phyloP scores from a whole-genome alignment of 2,797 vertebrate genomes.

The Leucoraja ocellata region DNA sequence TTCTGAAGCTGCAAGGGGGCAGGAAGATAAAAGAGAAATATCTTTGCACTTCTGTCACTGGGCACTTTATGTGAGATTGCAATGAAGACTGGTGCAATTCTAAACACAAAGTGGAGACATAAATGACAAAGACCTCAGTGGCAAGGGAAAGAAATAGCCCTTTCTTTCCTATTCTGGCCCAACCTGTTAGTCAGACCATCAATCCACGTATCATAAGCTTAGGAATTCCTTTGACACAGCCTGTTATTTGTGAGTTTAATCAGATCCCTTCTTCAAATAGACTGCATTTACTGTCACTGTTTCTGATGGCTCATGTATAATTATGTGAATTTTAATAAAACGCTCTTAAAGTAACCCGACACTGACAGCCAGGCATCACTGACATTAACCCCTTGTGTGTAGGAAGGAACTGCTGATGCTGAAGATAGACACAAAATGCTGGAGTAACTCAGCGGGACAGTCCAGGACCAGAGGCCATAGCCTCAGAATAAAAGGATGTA shows the following conservation, averaged over 20 bases:
- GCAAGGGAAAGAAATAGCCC: slow-evolving; percentile 70
- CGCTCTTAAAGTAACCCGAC: slow-evolving; percentile 62
- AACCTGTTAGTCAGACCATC: slow-evolving; percentile 68
- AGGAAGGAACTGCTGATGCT: too few species aligned
- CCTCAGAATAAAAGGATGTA: too few species aligned
- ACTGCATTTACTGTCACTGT: slow-evolving; percentile 58
- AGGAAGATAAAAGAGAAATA: background rate
- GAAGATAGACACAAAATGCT: too few species aligned
- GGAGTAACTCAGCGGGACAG: too few species aligned
- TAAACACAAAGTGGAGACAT: background rate
- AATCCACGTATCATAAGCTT: slow-evolving; percentile 66
- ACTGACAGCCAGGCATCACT: slow-evolving; percentile 9
- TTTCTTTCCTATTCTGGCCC: slow-evolving; percentile 67
- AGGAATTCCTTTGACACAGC: slow-evolving; percentile 63
- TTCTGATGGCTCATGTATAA: slow-evolving; percentile 70
- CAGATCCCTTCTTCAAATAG: slow-evolving; percentile 64
- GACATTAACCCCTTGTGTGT: too few species aligned
- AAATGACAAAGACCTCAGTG: background rate
- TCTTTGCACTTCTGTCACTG: background rate
- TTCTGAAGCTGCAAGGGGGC: too few species aligned
- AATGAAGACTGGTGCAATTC: background rate
- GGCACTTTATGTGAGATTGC: background rate
- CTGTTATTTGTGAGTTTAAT: slow-evolving; percentile 76
- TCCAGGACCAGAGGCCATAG: too few species aligned
- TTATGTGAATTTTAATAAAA: slow-evolving; percentile 80